Conservation (phyloP, 2,797 vertebrate species). For the Anisognathus igniventris region DNA sequence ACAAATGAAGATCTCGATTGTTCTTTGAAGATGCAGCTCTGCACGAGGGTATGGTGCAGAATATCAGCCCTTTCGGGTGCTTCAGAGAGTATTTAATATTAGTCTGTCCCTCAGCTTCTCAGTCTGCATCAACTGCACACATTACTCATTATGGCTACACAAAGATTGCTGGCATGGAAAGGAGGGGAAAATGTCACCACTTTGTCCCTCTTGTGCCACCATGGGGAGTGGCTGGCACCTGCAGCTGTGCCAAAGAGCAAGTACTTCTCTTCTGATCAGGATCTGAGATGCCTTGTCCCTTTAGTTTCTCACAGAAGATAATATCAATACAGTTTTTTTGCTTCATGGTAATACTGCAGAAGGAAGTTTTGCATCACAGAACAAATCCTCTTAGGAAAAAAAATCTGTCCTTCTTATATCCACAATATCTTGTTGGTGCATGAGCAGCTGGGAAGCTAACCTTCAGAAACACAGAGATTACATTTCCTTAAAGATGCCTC, state of each 20-base stretch:
- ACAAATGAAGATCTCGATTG: background rate
- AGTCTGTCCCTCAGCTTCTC: background rate
- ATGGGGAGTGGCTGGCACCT: background rate
- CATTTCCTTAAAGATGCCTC: background rate
- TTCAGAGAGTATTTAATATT: background rate
- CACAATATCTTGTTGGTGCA: background rate
- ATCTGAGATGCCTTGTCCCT: background rate
- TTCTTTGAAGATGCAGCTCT: background rate
- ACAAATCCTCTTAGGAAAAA: background rate
- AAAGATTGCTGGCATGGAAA: background rate
- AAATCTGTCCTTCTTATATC: background rate
- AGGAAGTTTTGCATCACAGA: background rate
- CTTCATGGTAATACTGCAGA: background rate
- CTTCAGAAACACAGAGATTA: background rate
- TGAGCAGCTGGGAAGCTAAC: background rate
- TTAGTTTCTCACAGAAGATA: background rate
- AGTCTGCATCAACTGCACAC: background rate
- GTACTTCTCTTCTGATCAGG: background rate
- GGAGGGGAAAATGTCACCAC: background rate
- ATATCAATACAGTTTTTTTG: fast-evolving
- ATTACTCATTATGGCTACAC: background rate
- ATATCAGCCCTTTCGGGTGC: background rate
- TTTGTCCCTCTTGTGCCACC: background rate
- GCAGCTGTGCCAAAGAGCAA: background rate
- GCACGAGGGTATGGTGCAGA: background rate